Evolutionary conservation across 2,797 vertebrate species (phyloP), one percentile per base, ranked within the genome.

Genomic region (Choloepus didactylus): DNA sequence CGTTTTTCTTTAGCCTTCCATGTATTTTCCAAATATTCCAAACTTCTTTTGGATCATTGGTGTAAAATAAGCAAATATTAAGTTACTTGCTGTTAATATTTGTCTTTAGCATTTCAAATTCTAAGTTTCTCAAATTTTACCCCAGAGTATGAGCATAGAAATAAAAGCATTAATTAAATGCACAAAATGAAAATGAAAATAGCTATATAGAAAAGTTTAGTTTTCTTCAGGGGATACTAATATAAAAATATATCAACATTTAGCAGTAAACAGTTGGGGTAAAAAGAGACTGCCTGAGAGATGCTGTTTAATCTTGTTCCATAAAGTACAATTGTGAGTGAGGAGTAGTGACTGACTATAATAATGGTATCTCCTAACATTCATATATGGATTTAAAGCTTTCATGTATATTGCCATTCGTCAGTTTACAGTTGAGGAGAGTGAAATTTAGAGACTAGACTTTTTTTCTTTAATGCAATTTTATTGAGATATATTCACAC

Each of bases 161-260:
- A 96, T 86, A 93, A 94, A 95, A 95, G 67, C 75, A 80, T 75
- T 86, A 79, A 84, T 96, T 91, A 96, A 91, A 49, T 81, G 84
- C 66, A 80, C 76, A 80, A 86, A 94, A 77, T 88, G 38, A 76
- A 95, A 93, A 88, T 38, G 44, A 69, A 94, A 88, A 83, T 82
- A 89, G 69, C 59, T 60, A 11, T 46, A 80, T 87, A 64, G 29
- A 31, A 81, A 23, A 69, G 66, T 75, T 87, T 54, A 31, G 80
- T 54, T 8, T 23, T n/a, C 21, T 38, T 77, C n/a, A 29, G 90
- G 23, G 56, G 23, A 31, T 35, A 35, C 59, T 85, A 25, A 76
- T 49, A 6, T 76, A 70, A 60, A 89, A 95, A 35, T 25, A 60
- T 87, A 27, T 69, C 54, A 80, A 77, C 70, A 73, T 51, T 76